These are phyloP conservation scores for Melanostoma mellinum DNA, from an alignment of 2,888 invertebrate species.

Conservation along the genomic window DNA sequence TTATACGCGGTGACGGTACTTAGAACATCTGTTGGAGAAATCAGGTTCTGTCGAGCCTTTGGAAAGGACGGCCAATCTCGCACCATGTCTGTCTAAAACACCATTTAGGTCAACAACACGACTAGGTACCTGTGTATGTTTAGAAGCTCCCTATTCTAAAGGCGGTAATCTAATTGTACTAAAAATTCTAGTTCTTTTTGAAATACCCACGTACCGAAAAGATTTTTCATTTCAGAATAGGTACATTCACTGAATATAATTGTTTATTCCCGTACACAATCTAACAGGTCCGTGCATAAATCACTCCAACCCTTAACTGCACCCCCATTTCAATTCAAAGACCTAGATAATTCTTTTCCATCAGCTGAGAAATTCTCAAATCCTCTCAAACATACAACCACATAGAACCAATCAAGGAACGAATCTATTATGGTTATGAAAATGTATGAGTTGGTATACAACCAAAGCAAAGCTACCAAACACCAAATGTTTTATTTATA, in stretches of 20 bases:
- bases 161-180: too few relatives aligned
- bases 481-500: constrained; percentile 69
- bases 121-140: too few relatives aligned
- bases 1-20: too few relatives aligned
- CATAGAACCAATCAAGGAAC: constrained; percentile 6
- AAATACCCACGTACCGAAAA: neutral
- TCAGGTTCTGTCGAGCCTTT: too few relatives aligned
- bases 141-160: too few relatives aligned
- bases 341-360: neutral
- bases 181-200: too few relatives aligned
- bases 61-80: too few relatives aligned
- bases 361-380: constrained; percentile 13
- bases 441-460: constrained; percentile 1
- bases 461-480: constrained; percentile 24
- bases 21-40: too few relatives aligned
- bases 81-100: too few relatives aligned
- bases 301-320: constrained; percentile 47
- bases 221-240: neutral
- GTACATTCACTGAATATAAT: constrained; percentile 26
- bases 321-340: constrained; percentile 50
- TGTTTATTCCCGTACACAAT: constrained; percentile 55
- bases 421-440: constrained; percentile 61
- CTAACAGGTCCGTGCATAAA: constrained; percentile 60
- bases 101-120: too few relatives aligned
- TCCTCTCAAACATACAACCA: constrained; percentile 1